A percentile compares a stretch with the other conserved stretches of the same genome.
Conservation (phyloP, 2,888 invertebrate species). For the Osmoderma eremita region DNA sequence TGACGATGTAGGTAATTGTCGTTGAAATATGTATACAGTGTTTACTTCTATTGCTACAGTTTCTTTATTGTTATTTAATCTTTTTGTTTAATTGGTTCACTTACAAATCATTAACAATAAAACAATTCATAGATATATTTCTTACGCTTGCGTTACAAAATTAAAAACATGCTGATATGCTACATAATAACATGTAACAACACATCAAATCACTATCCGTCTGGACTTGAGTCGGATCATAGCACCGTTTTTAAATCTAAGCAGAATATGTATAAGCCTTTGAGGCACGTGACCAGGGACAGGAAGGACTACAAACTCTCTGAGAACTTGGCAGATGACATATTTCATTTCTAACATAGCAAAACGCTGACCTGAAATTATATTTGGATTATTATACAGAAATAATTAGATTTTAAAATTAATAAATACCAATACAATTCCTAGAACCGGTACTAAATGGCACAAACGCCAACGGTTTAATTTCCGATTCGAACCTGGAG, state of each 20-base stretch:
- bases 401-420: constrained; percentile 25
- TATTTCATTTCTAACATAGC: constrained; percentile 48
- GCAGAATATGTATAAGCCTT: neutral
- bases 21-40: too few relatives aligned
- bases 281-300: neutral
- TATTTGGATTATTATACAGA: neutral
- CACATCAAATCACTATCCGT: too few relatives aligned
- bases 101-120: too few relatives aligned
- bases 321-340: neutral
- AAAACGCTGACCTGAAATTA: constrained; percentile 61
- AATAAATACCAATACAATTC: constrained; percentile 66
- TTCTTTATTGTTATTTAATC: too few relatives aligned
- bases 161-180: too few relatives aligned
- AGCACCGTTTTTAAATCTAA: neutral
- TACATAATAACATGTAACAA: too few relatives aligned
- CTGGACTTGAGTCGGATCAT: neutral
- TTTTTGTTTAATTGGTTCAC: too few relatives aligned
- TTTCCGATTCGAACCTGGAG: constrained; percentile 63
- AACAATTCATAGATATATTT: too few relatives aligned
- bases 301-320: neutral
- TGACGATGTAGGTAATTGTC: too few relatives aligned
- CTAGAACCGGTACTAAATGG: constrained; percentile 72
- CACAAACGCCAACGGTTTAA: constrained; percentile 65
- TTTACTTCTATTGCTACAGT: too few relatives aligned
- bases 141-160: too few relatives aligned